These are phyloP conservation scores for Ctenomys sociabilis DNA, from an alignment of 2,113 vertebrate species.

Conservation along the genomic window DNA sequence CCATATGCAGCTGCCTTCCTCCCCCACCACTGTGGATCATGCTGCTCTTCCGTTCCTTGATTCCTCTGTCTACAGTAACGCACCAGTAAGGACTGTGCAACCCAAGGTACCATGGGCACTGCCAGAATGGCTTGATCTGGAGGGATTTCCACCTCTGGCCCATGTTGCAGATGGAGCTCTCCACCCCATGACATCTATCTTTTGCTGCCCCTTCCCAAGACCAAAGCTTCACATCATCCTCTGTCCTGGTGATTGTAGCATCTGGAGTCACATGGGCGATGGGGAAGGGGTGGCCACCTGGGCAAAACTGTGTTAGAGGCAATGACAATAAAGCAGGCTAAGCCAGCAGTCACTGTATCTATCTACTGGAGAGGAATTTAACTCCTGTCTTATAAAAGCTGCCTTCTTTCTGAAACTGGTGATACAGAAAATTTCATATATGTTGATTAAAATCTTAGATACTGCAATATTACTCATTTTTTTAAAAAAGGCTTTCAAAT, in stretches of 20 bases:
- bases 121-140: too few species aligned
- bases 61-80: neutral
- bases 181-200: neutral
- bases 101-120: neutral
- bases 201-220: neutral
- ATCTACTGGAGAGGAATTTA: neutral
- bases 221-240: neutral
- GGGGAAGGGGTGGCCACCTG: neutral
- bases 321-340: neutral
- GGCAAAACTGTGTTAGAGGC: neutral
- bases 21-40: neutral
- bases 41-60: neutral
- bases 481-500: constrained; percentile 31
- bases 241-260: neutral
- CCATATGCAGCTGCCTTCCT: neutral
- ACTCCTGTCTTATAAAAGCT: neutral
- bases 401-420: constrained; percentile 31
- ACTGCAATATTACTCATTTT: constrained; percentile 36
- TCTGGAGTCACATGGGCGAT: neutral
- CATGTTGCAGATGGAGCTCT: neutral
- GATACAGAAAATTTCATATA: constrained; percentile 11
- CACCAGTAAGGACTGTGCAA: neutral
- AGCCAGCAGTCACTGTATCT: neutral
- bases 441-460: constrained; percentile 64
- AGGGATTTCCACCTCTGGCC: neutral